These are phyloP conservation scores for Teleogryllus oceanicus DNA, from an alignment of 2,888 invertebrate species.

Conservation along the genomic window DNA sequence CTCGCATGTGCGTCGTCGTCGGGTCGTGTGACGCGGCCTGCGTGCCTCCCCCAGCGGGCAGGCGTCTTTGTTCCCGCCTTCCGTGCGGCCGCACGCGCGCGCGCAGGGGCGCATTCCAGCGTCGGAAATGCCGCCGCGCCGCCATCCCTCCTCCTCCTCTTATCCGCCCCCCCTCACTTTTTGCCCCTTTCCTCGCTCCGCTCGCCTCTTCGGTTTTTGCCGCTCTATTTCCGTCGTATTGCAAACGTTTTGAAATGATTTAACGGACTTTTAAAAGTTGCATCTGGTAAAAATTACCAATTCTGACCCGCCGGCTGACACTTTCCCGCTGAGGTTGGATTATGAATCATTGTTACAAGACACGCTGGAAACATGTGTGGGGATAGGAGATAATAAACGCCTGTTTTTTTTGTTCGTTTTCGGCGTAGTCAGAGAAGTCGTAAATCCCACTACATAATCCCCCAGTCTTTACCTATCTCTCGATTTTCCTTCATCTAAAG, in stretches of 20 bases:
- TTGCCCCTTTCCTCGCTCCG: background rate
- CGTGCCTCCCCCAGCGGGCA: too few relatives aligned
- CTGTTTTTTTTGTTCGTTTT: too few relatives aligned
- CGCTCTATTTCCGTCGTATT: background rate
- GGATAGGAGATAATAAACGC: too few relatives aligned
- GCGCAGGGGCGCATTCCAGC: background rate
- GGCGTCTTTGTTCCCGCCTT: background rate
- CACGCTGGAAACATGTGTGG: too few relatives aligned
- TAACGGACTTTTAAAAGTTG: too few relatives aligned
- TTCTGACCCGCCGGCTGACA: background rate
- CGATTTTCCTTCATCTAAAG: too few relatives aligned
- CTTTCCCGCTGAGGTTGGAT: background rate
- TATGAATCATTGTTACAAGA: background rate
- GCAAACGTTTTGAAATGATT: too few relatives aligned
- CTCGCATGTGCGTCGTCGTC: too few relatives aligned
- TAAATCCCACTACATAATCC: too few relatives aligned
- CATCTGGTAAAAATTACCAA: background rate
- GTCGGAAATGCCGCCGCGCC: background rate
- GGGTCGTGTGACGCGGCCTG: too few relatives aligned
- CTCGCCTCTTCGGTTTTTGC: background rate
- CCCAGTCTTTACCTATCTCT: too few relatives aligned
- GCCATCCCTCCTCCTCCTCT: background rate
- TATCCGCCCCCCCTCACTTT: background rate
- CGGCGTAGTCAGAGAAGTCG: too few relatives aligned
- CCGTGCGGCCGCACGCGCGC: background rate